phyloP scores from a whole-genome alignment of 1,140 invertebrate genomes.

The Formica exsecta region DNA sequence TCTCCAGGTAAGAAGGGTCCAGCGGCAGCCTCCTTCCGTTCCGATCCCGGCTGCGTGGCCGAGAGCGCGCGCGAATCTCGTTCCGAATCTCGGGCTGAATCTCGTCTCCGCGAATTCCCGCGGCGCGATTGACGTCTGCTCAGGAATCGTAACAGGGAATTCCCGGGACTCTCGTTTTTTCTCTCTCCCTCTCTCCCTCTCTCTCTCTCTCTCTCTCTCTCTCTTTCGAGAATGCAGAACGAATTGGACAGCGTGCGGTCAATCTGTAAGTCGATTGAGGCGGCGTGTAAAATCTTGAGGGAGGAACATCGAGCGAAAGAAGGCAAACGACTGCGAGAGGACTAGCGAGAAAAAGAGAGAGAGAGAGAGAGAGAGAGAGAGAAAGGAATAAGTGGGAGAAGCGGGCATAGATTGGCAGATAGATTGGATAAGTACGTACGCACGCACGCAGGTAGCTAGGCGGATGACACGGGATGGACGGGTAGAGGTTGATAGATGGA shows the following conservation, averaged over 20 bases:
- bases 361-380: neutral
- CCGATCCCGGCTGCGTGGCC: neutral
- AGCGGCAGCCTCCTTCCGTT: neutral
- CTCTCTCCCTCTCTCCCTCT: no score
- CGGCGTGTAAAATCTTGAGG: constrained; percentile 16
- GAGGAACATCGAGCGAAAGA: neutral
- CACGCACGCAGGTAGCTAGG: constrained; percentile 31
- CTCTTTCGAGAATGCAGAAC: neutral
- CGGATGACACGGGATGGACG: constrained; percentile 42
- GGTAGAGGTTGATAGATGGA: constrained; percentile 51
- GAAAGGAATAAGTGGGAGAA: neutral
- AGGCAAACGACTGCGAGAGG: constrained; percentile 5
- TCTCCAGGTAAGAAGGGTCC: constrained; percentile 81
- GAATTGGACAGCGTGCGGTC: constrained; percentile 22
- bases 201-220: no score
- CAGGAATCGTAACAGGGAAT: constrained; percentile 11
- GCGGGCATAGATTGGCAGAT: constrained; percentile 2
- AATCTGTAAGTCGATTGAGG: constrained; percentile 35
- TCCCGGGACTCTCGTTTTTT: neutral
- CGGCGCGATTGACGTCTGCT: constrained; percentile 9
- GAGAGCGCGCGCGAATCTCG: constrained; percentile 9
- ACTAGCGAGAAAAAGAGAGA: neutral
- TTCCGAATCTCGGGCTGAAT: neutral
- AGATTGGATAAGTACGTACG: constrained; percentile 34
- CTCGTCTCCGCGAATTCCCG: neutral